Base-by-base conservation (phyloP, 2,113 vertebrate species). In the Ciconia boyciana region DNA sequence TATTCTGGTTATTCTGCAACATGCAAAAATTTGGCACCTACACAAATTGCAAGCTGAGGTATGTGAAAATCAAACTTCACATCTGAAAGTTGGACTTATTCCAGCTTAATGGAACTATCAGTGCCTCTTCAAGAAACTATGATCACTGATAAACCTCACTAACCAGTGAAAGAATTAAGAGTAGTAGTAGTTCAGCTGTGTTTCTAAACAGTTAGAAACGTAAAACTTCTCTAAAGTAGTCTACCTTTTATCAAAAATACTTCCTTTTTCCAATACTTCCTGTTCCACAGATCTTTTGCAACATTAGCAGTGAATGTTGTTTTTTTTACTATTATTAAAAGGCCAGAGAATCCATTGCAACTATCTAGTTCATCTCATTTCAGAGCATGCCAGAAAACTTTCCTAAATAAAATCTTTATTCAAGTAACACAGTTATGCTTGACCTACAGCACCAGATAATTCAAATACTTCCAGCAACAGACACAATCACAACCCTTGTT, bases 331-430 rank as follows among this genome's bases (percentile, higher is more conserved):
- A 7, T 49, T 72, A 72, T 78, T 90, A 80, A 83, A 80, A 89
- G 46, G 72, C 34, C 76, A 77, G 52, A 83, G 36, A 94, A 80
- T 83, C 89, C 58, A 66, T 3, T 94, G 64, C 49, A 87, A 91
- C 43, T 41, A 81, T 65, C 41, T 65, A 80, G 41, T 48, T 61
- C 25, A 61, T 55, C 26, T 80, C 13, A 44, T 80, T 77, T 83
- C 72, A 52, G 34, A 89, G 46, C 62, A 91, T 28, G 41, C 72
- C 87, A 93, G 87, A 81, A 90, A 95, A 36, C 41, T 49, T 76
- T 22, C 54, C 71, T 80, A 86, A 92, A 83, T 80, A 92, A 89
- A 95, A 86, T 74, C 91, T 97, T 93, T 93, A 89, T 89, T 89
- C 52, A 94, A 94, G 41, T 61, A 94, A 89, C 24, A 26, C 44